These are phyloP conservation scores for Scartelaos histophorus DNA, from an alignment of 2,113 vertebrate genomes.

Conservation along the genomic window DNA sequence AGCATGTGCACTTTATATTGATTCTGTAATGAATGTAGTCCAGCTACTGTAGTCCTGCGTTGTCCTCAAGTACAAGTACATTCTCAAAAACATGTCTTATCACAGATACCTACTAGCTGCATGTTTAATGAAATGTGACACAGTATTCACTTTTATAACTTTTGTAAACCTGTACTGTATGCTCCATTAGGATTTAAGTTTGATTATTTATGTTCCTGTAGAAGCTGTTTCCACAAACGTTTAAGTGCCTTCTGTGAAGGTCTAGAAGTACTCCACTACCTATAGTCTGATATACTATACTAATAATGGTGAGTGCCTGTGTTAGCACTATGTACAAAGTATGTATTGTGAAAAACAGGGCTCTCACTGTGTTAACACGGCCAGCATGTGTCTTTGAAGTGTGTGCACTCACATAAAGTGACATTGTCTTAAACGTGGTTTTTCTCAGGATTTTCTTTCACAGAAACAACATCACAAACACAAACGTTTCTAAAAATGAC, in stretches of 20 bases:
- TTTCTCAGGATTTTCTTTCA: not conserved
- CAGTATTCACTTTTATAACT: constrained; percentile 9
- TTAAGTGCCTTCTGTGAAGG: constrained; percentile 72
- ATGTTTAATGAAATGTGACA: constrained; percentile 30
- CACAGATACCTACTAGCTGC: constrained; percentile 6
- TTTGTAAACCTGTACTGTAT: constrained; percentile 26
- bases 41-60: constrained; percentile 27
- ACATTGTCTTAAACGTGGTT: constrained; percentile 31
- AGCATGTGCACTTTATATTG: constrained; percentile 71
- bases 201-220: constrained; percentile 25
- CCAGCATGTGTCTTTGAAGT: constrained; percentile 62
- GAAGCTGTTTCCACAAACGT: constrained; percentile 33
- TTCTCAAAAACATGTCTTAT: constrained; percentile 70
- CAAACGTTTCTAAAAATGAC: not conserved
- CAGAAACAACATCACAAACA: not conserved
- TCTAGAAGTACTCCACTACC: constrained; percentile 36
- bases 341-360: constrained; percentile 37
- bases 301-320: constrained; percentile 9
- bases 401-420: constrained; percentile 55
- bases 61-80: constrained; percentile 35
- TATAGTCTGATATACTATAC: constrained; percentile 19
- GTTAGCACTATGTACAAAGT: constrained; percentile 24
- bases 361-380: constrained; percentile 37
- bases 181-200: constrained; percentile 9
- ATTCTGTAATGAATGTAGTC: constrained; percentile 49